These are phyloP conservation scores for Porites lobata DNA, from an alignment of 92 coral and sea anemone species.

Conservation along the genomic window DNA sequence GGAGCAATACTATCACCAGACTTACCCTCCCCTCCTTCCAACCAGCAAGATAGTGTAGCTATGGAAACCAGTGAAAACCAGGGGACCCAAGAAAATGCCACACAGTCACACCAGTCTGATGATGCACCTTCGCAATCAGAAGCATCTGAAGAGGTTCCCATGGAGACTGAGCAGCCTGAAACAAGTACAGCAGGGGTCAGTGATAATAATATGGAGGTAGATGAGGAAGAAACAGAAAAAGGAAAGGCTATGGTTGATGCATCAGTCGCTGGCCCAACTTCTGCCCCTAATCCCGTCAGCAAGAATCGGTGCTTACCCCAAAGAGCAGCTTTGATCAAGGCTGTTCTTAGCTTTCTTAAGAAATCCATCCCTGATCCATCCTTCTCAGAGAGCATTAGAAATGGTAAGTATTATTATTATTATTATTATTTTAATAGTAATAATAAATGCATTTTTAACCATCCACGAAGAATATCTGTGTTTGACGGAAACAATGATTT, in stretches of 20 bases:
- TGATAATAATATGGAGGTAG: conserved; percentile 73
- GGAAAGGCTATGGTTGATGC: conserved; percentile 33
- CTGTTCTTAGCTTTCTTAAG: conserved; percentile 93
- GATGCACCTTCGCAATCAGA: conserved; percentile 47
- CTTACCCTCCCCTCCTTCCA: conserved; percentile 71
- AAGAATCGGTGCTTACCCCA: conserved; percentile 95
- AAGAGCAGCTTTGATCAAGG: conserved; percentile 95
- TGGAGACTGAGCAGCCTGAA: conserved; percentile 85
- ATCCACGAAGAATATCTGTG: too few relatives aligned
- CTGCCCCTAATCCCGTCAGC: conserved; percentile 60
- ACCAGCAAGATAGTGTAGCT: conserved; percentile 79
- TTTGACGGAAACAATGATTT: not conserved
- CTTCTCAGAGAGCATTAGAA: conserved; percentile 94
- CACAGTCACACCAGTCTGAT: conserved; percentile 59
- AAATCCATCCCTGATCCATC: conserved; percentile 97
- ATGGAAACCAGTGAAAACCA: conserved; percentile 87
- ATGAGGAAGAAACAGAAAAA: conserved; percentile 48
- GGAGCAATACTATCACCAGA: conserved; percentile 91
- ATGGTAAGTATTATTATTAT: conserved; percentile 62
- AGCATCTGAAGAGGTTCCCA: conserved; percentile 70
- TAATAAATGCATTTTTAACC: too few relatives aligned
- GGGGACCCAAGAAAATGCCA: conserved; percentile 46
- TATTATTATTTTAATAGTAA: not conserved
- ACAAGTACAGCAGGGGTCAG: conserved; percentile 58
- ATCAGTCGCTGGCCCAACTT: conserved; percentile 40